Base-by-base conservation (phyloP, 2,888 invertebrate species). In the Agrochola lota region DNA sequence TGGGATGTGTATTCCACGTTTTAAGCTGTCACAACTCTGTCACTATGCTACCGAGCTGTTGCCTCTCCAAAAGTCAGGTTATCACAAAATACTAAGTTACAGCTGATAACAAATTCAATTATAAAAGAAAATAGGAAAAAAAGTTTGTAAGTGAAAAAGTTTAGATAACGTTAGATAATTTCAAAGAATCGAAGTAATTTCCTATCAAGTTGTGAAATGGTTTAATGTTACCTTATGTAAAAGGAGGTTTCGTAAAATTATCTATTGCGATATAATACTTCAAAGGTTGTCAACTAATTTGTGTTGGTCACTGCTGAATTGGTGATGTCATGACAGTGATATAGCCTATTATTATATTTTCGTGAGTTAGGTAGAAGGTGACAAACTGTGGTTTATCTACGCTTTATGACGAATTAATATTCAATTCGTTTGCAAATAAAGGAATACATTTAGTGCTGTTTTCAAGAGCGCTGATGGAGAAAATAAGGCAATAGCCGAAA, bases 121-220 rank as follows among this genome's bases (percentile, higher is more conserved):
- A 86, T 81, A 81, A 81, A 69, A 79, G 75, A 73, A 86, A 86
- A 86, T 82, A 82, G 73, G 17, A 71, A 69, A 75, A 43, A 78
- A 88, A 88, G 71, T 87, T 85, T 81, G 17, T 85, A 88, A 86
- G 83, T 86, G 88, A 87, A 88, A 88, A 88, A 88, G 88, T 87
- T 87, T 64, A 71, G 77, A 86, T 86, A 81, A 72, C 88, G 77
- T 80, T 71, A 83, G 77, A 87, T 87, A 77, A 81, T 85, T 80
- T 80, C 57, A 17, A 17, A 55, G 67, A 76, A 74, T 85, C 72
- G 77, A 78, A 63, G 81, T 86, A 80, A 86, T 86, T 86, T 88
- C 83, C 76, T 74, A 75, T 80, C 75, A 77, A 78, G 81, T 87
- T 78, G 63, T 60, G 66, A 74, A 71, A 74, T 43, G 70, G 80